Evolutionary conservation across 2,797 vertebrate species (phyloP).

Genomic region (Lutjanus argentimaculatus): DNA sequence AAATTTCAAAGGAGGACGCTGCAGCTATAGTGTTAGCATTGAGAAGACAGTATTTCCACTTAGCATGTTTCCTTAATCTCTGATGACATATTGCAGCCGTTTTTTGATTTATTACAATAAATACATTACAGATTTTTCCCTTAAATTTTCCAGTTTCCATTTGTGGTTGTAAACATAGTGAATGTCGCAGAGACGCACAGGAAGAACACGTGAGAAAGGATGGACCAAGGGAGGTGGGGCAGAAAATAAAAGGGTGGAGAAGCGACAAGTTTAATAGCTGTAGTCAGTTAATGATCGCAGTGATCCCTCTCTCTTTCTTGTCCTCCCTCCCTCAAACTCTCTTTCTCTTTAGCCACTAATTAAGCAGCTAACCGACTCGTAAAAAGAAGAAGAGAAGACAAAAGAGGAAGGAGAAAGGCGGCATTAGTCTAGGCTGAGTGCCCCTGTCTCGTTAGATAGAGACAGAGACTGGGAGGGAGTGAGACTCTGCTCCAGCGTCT

Average conservation of each 20-base stretch:
- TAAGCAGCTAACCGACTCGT: slow-evolving; percentile 65
- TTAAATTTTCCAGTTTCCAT: background rate
- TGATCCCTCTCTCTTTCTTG: slow-evolving; percentile 26
- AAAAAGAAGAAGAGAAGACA: slow-evolving; percentile 55
- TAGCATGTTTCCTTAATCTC: too few relatives aligned
- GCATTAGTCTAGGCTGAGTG: slow-evolving; percentile 78
- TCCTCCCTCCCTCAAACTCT: slow-evolving; percentile 26
- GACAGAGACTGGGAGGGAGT: slow-evolving; percentile 42
- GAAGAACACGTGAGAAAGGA: slow-evolving; percentile 24
- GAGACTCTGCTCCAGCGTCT: slow-evolving; percentile 57
- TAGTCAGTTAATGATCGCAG: slow-evolving; percentile 52
- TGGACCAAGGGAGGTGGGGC: background rate
- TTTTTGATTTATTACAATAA: too few relatives aligned
- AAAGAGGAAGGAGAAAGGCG: slow-evolving; percentile 65
- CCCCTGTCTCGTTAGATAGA: slow-evolving; percentile 71
- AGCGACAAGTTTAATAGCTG: slow-evolving; percentile 51
- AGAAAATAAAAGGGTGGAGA: slow-evolving; percentile 27
- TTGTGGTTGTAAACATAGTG: slow-evolving; percentile 9
- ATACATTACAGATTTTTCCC: too few relatives aligned
- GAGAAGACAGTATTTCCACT: too few relatives aligned
- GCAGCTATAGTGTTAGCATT: too few relatives aligned
- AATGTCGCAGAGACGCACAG: slow-evolving; percentile 2
- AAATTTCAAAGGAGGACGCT: too few relatives aligned
- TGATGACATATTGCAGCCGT: too few relatives aligned
- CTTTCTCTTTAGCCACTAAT: slow-evolving; percentile 64